Evolutionary conservation across 1,140 invertebrate species (phyloP).

Genomic region (Apis dorsata): DNA sequence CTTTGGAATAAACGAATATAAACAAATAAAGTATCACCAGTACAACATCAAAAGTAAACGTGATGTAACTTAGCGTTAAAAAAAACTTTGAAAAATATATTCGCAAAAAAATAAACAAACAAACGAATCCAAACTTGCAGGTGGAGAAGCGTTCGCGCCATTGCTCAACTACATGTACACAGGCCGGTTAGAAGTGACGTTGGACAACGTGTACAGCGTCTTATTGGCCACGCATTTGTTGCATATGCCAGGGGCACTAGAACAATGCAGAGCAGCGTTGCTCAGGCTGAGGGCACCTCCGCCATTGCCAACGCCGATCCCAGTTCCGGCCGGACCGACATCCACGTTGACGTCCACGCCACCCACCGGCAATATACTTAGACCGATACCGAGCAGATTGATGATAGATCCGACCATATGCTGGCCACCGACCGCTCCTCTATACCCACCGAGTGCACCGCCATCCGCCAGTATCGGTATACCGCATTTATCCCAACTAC

Average conservation of each 20-base stretch:
- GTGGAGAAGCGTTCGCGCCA: slow-evolving; percentile 86
- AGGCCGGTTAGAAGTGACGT: slow-evolving; percentile 85
- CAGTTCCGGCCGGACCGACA: slow-evolving; percentile 69
- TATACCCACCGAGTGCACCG: slow-evolving; percentile 55
- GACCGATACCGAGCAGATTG: slow-evolving; percentile 76
- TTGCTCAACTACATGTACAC: slow-evolving; percentile 89
- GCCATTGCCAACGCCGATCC: slow-evolving; percentile 76
- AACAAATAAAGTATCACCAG: too few species aligned
- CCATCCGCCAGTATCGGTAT: slow-evolving; percentile 63
- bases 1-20: too few species aligned
- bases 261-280: slow-evolving; percentile 83
- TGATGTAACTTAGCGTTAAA: background rate
- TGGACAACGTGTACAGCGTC: slow-evolving; percentile 87
- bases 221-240: slow-evolving; percentile 87
- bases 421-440: slow-evolving; percentile 68
- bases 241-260: slow-evolving; percentile 87
- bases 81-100: background rate
- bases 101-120: background rate
- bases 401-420: slow-evolving; percentile 72
- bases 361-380: slow-evolving; percentile 72
- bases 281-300: slow-evolving; percentile 72
- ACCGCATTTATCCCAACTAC: slow-evolving; percentile 70
- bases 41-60: too few species aligned
- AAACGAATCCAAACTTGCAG: slow-evolving; percentile 47
- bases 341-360: slow-evolving; percentile 48